Evolutionary conservation across 2,113 vertebrate genomes (phyloP).

Genomic region (Elephantulus edwardii): DNA sequence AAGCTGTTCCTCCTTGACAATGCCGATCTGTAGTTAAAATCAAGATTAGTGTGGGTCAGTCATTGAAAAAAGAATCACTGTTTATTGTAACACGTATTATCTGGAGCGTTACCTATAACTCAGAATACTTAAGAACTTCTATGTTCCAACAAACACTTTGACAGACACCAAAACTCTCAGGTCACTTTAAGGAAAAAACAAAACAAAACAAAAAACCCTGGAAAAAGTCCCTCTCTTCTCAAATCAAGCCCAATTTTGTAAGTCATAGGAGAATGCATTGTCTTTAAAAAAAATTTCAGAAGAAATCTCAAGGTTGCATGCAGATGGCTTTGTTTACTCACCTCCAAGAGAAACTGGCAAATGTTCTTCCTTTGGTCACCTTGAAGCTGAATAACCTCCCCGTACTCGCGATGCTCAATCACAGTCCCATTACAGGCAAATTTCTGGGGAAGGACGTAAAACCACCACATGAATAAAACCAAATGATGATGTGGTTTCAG

Average conservation of each 20-base stretch:
- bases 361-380: conserved; percentile 91
- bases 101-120: neutral
- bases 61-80: neutral
- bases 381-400: conserved; percentile 91
- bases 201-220: neutral
- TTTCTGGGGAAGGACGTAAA: conserved; percentile 82
- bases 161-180: neutral
- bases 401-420: conserved; percentile 91
- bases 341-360: conserved; percentile 90
- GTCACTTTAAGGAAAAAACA: neutral
- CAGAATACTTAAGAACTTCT: neutral
- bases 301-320: neutral
- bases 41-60: conserved; percentile 57
- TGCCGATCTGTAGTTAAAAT: conserved; percentile 86
- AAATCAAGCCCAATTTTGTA: neutral
- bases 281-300: conserved; percentile 1
- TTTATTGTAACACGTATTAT: neutral
- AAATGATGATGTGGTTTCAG: neutral
- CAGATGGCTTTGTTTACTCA: conserved; percentile 71
- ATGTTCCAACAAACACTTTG: too few species aligned
- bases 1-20: conserved; percentile 92
- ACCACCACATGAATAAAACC: neutral
- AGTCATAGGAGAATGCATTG: neutral
- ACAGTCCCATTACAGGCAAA: conserved; percentile 92
- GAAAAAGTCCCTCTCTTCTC: too few species aligned